phyloP scores from a whole-genome alignment of 2,888 invertebrate species.

The Rhogogaster chlorosoma region DNA sequence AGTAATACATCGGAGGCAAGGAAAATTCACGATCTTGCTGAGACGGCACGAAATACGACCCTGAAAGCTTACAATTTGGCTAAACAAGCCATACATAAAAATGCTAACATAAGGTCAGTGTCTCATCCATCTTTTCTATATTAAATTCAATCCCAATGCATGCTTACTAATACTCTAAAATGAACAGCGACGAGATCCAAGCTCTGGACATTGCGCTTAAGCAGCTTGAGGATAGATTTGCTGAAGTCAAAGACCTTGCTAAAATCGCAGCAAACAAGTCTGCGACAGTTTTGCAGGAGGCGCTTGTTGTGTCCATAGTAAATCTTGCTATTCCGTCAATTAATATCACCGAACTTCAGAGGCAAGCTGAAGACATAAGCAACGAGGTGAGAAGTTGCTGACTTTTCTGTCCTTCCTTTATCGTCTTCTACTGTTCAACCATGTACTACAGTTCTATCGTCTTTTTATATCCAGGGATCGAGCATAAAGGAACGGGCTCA shows the following conservation, averaged over 20 bases:
- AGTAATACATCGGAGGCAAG: slow-evolving; percentile 86
- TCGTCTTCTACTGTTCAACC: not conserved
- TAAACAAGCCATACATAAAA: slow-evolving; percentile 87
- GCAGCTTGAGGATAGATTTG: slow-evolving; percentile 85
- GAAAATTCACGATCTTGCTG: slow-evolving; percentile 87
- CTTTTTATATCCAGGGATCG: slow-evolving; percentile 72
- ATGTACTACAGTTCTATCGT: not conserved
- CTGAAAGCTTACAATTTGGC: slow-evolving; percentile 89
- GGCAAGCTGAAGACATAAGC: slow-evolving; percentile 85
- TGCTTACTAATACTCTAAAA: not conserved
- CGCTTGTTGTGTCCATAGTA: slow-evolving; percentile 89
- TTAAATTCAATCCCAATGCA: not conserved
- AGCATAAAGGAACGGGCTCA: slow-evolving; percentile 82
- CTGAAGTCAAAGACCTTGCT: slow-evolving; percentile 85
- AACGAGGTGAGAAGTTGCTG: slow-evolving; percentile 80
- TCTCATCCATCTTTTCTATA: not conserved
- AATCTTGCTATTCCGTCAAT: slow-evolving; percentile 89
- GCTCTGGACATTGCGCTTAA: slow-evolving; percentile 84
- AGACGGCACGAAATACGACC: slow-evolving; percentile 91
- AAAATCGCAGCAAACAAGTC: slow-evolving; percentile 88
- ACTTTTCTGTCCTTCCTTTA: slow-evolving; percentile 1
- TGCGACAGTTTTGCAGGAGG: slow-evolving; percentile 88
- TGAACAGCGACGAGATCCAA: slow-evolving; percentile 83
- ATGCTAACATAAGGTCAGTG: slow-evolving; percentile 86
- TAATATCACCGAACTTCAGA: slow-evolving; percentile 85